These are phyloP conservation scores for Varanus salvator DNA, from an alignment of 2,113 vertebrate species.

Conservation along the genomic window DNA sequence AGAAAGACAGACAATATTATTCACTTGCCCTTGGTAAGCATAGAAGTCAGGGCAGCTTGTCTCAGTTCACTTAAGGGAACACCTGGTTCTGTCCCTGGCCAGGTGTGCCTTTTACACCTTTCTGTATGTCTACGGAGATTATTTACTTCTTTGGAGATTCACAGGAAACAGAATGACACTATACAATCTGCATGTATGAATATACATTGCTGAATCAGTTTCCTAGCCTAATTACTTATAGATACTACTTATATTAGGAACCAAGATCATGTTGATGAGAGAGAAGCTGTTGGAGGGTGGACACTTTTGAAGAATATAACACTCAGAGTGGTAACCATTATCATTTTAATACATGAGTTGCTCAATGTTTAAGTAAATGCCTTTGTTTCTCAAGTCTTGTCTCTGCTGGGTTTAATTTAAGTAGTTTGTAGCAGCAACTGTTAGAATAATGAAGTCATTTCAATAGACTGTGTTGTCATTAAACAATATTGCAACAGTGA, in stretches of 20 bases:
- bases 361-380: not conserved
- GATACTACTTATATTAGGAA: not conserved
- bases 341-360: not conserved
- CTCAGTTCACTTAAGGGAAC: no score
- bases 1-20: no score
- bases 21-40: no score
- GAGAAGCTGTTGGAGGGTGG: not conserved
- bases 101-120: no score
- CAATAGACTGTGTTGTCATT: conserved; percentile 21
- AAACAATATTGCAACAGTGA: conserved; percentile 15
- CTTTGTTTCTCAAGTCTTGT: conserved; percentile 8
- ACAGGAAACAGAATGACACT: not conserved
- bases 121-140: no score
- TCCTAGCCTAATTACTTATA: not conserved
- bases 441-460: conserved; percentile 23
- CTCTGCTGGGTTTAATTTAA: not conserved
- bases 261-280: not conserved
- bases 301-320: not conserved
- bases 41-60: no score
- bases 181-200: not conserved
- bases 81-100: no score
- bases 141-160: not conserved
- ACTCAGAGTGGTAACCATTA: not conserved
- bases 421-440: conserved; percentile 13
- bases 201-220: not conserved